Conservation (phyloP, 1,140 invertebrate species). For the Pseudomyrmex flavicornis region DNA sequence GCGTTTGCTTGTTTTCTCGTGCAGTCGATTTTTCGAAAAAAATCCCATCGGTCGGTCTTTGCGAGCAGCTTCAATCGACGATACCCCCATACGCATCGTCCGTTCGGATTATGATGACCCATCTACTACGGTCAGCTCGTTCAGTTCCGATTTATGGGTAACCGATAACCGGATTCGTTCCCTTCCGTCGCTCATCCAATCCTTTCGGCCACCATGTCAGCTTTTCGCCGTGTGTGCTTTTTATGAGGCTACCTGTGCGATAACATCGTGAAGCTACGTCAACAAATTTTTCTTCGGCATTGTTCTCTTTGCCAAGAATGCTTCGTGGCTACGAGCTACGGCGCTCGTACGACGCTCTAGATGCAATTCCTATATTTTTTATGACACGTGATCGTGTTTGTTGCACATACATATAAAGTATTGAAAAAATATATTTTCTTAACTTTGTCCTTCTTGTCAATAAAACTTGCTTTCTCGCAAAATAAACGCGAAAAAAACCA, state of each 20-base stretch:
- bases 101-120: slow-evolving; percentile 73
- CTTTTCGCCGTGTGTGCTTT: slow-evolving; percentile 53
- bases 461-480: not conserved
- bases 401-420: not conserved
- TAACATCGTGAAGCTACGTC: slow-evolving; percentile 51
- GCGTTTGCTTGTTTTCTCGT: not conserved
- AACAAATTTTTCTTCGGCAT: slow-evolving; percentile 45
- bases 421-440: too few relatives aligned
- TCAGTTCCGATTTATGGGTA: slow-evolving; percentile 74
- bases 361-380: not conserved
- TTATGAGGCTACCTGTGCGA: slow-evolving; percentile 65
- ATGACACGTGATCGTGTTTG: not conserved
- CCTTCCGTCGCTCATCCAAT: slow-evolving; percentile 16
- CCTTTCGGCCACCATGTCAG: slow-evolving; percentile 46
- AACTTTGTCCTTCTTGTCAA: not conserved
- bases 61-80: slow-evolving; percentile 59
- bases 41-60: slow-evolving; percentile 7
- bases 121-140: slow-evolving; percentile 72
- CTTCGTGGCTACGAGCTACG: not conserved
- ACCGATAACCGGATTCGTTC: slow-evolving; percentile 72
- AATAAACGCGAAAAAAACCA: not conserved
- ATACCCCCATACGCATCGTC: slow-evolving; percentile 60
- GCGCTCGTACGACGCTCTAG: not conserved
- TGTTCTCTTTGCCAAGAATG: slow-evolving; percentile 18
- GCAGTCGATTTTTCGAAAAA: slow-evolving; percentile 25